Base-by-base conservation (phyloP, 2,113 vertebrate genomes). In the Hippocampus mohnikei region DNA sequence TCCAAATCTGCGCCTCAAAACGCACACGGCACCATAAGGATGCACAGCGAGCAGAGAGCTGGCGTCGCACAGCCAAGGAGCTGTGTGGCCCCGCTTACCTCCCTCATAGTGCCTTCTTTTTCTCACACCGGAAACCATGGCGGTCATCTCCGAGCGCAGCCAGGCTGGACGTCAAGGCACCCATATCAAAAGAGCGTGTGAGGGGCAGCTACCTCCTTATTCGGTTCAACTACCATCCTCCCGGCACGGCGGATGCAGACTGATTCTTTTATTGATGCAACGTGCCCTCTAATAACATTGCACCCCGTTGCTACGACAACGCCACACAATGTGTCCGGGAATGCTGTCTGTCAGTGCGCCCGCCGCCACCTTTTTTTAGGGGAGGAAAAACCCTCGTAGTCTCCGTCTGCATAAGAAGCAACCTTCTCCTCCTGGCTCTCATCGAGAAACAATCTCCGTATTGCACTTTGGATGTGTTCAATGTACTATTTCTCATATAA, bases 101-200 rank as follows among this genome's bases (percentile, higher is more conserved):
- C 85, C 83, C 79, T 88, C 85, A 73, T 74, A 78, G 75, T 81
- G 82, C 74, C 86, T 87, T 84, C 89, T 87, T 81, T 90, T 90
- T 84, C 88, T 89, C 81, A 83, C 75, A 73, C 75, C 74, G 72
- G 85, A 71, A 74, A 73, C 81, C 81, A 85, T 65, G 71, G 72
- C 68, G 81, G 74, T 88, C 84, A 82, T 85, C 63, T 88, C 81
- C 80, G 77, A 78, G 79, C 2, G 41, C 71, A 27, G 75, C 73
- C 69, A 15, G 70, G 60, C 67, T 77, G 23, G 63, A 72, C 2
- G 68, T 65, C 18, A 62, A 75, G 69, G 62, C 73, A 9, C 52
- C 83, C 81, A 81, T 82, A 64, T 80, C 76, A 86, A 63, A 81
- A 76, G 44, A 27, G 25, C 50, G 13, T 42, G 66, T 42, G 25